These are phyloP conservation scores for Gymnarchus niloticus DNA, from an alignment of 2,113 vertebrate genomes.

Conservation along the genomic window DNA sequence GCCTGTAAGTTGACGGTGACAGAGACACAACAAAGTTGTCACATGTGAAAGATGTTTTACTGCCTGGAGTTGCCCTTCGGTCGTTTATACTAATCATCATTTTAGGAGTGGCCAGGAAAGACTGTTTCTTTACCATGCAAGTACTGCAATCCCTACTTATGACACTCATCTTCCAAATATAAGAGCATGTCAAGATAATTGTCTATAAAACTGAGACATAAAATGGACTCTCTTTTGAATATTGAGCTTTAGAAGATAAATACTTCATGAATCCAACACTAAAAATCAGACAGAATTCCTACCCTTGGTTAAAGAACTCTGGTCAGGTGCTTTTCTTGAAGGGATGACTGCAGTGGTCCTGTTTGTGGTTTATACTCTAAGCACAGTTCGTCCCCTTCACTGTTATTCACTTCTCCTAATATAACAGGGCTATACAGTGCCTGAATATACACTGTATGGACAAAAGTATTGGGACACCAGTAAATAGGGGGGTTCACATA, in stretches of 20 bases:
- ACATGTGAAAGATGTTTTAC: constrained; percentile 18
- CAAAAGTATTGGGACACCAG: too few relatives aligned
- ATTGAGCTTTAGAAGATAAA: too few relatives aligned
- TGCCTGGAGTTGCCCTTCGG: constrained; percentile 22
- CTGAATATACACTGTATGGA: too few relatives aligned
- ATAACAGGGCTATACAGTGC: not conserved
- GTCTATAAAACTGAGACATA: constrained; percentile 32
- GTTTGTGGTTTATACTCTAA: not conserved
- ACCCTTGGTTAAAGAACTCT: not conserved
- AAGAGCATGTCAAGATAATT: constrained; percentile 41
- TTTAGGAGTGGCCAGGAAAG: constrained; percentile 51
- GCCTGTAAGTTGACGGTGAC: not conserved
- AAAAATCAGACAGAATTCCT: not conserved
- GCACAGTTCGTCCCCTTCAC: not conserved
- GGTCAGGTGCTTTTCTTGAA: not conserved
- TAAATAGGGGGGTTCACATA: too few relatives aligned
- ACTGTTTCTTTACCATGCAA: constrained; percentile 45
- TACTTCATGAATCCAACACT: too few relatives aligned
- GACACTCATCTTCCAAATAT: constrained; percentile 49
- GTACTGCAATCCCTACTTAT: constrained; percentile 44
- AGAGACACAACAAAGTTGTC: constrained; percentile 20
- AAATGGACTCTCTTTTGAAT: too few relatives aligned
- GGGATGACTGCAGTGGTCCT: not conserved
- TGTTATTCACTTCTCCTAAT: not conserved
- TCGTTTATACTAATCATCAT: constrained; percentile 39